Percentiles rank a stretch among this genome's conserved stretches.
These are phyloP conservation scores for Hydrozoanthus tunicans DNA, from an alignment of 64 coral and sea anemone species.

Conservation along the genomic window DNA sequence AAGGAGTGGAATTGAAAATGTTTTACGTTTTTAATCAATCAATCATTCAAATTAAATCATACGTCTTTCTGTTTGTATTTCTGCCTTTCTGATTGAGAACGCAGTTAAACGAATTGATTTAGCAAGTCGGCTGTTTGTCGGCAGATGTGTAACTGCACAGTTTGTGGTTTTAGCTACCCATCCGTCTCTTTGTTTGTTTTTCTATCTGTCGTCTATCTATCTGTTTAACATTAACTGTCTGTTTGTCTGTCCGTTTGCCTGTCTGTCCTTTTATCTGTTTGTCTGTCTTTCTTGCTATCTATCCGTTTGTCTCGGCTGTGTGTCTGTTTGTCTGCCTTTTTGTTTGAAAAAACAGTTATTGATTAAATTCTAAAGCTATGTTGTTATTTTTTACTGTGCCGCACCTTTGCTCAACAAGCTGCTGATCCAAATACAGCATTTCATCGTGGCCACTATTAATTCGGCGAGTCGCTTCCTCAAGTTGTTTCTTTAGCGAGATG, in stretches of 20 bases:
- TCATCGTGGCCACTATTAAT: constrained; percentile 75
- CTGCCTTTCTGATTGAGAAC: neutral
- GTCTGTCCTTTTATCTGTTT: neutral
- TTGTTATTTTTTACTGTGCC: neutral
- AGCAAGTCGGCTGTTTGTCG: too few relatives aligned
- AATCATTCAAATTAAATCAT: neutral
- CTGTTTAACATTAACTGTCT: neutral
- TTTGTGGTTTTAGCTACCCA: neutral
- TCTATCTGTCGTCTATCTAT: neutral
- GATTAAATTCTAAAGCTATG: neutral
- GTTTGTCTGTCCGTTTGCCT: neutral
- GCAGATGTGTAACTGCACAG: too few relatives aligned
- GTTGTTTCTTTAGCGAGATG: constrained; percentile 65
- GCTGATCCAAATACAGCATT: constrained; percentile 74
- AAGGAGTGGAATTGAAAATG: too few relatives aligned
- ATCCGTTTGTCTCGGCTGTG: neutral
- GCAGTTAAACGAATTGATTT: too few relatives aligned
- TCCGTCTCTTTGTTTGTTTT: too few relatives aligned
- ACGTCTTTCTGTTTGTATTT: neutral
- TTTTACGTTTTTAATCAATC: too few relatives aligned
- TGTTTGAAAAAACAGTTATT: neutral
- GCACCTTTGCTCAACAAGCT: constrained; percentile 66
- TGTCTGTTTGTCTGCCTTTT: neutral
- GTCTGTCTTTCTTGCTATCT: neutral
- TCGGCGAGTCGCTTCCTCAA: constrained; percentile 61